A percentile compares a stretch with the other conserved stretches of the same genome.
Conservation (phyloP, 23 tunicate species). For the Styela clava region DNA sequence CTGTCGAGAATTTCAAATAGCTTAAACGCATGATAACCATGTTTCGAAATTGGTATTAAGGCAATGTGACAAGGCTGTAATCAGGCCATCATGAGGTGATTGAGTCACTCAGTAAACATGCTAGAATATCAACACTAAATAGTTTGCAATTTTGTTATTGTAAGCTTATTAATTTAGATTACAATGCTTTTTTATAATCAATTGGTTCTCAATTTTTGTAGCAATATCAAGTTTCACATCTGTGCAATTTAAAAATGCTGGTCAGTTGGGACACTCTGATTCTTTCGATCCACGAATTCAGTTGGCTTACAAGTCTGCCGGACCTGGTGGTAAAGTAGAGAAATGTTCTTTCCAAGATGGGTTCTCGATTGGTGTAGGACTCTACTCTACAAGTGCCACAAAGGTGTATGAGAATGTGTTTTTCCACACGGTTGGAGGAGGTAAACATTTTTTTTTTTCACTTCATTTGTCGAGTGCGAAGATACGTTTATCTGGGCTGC, state of each 20-base stretch:
- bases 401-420: constrained; percentile 42
- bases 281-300: constrained; percentile 21
- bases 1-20: too few relatives aligned
- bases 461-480: too few relatives aligned
- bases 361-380: constrained; percentile 56
- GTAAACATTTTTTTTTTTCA: constrained; percentile 18
- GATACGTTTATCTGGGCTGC: too few relatives aligned
- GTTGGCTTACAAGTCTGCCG: constrained; percentile 28
- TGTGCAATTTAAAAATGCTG: constrained; percentile 17
- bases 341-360: constrained; percentile 74
- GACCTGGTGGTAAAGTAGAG: constrained; percentile 17
- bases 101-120: too few relatives aligned
- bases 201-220: constrained; percentile 5
- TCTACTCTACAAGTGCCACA: constrained; percentile 37
- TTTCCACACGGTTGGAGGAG: constrained; percentile 65
- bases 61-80: too few relatives aligned
- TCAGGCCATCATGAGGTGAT: too few relatives aligned
- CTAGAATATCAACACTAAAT: too few relatives aligned
- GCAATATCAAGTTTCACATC: constrained; percentile 10
- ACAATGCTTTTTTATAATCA: too few relatives aligned
- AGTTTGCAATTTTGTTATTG: too few relatives aligned
- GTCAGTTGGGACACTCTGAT: constrained; percentile 39
- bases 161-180: too few relatives aligned
- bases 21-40: too few relatives aligned
- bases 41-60: too few relatives aligned